phyloP scores from a whole-genome alignment of 2,797 vertebrate genomes.

The Gephyroberyx darwinii region DNA sequence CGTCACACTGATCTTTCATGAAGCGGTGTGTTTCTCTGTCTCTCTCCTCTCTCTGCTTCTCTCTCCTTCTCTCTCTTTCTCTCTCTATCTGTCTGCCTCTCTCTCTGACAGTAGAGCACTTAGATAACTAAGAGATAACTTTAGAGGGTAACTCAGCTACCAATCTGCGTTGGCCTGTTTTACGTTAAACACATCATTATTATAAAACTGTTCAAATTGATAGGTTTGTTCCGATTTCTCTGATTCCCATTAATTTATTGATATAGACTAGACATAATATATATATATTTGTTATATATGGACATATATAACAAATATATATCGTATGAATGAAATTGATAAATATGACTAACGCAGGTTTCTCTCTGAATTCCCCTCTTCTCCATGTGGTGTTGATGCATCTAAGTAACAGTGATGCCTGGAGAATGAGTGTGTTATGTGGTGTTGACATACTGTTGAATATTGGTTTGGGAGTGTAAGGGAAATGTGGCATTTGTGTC shows the following conservation, averaged over 20 bases:
- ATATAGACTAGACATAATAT: constrained; percentile 8
- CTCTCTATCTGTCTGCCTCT: constrained; percentile 20
- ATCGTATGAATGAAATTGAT: background rate
- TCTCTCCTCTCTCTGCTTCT: constrained; percentile 24
- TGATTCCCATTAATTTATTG: background rate
- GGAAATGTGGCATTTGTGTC: constrained; percentile 25
- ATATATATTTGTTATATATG: too few relatives aligned
- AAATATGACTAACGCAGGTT: constrained; percentile 13
- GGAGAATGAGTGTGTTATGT: constrained; percentile 9
- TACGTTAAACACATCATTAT: constrained; percentile 26
- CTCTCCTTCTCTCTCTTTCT: background rate
- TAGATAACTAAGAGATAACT: constrained; percentile 9
- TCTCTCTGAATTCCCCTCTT: constrained; percentile 10
- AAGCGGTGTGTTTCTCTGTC: constrained; percentile 1
- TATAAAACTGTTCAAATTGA: constrained; percentile 27
- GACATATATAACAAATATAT: background rate
- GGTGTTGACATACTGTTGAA: constrained; percentile 25
- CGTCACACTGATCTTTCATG: too few relatives aligned
- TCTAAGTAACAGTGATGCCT: background rate
- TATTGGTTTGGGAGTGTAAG: constrained; percentile 13
- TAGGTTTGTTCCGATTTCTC: constrained; percentile 24
- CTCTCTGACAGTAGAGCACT: constrained; percentile 19
- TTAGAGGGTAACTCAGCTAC: constrained; percentile 17
- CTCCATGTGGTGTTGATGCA: constrained; percentile 11
- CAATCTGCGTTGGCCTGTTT: constrained; percentile 40